Conservation (phyloP, 2,888 invertebrate genomes). For the Boloria euphrosyne region DNA sequence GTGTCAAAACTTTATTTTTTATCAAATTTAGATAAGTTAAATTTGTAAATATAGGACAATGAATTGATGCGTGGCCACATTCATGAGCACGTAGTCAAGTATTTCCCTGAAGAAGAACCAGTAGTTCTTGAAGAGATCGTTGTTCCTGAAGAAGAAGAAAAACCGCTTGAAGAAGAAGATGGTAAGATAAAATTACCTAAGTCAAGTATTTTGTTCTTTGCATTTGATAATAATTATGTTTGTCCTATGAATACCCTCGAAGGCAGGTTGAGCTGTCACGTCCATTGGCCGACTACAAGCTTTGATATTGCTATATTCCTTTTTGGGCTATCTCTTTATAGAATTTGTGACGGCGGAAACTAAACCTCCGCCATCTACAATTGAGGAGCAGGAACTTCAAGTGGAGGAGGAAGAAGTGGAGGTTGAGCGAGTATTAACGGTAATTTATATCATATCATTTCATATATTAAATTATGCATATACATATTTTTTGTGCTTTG, state of each 20-base stretch:
- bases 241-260: too few species aligned
- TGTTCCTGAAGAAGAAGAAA: constrained; percentile 62
- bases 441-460: constrained; percentile 40
- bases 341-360: constrained; percentile 51
- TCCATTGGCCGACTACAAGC: too few species aligned
- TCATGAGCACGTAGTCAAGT: constrained; percentile 81
- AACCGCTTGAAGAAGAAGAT: constrained; percentile 52
- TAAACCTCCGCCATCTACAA: constrained; percentile 38
- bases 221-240: not conserved
- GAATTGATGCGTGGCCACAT: constrained; percentile 83
- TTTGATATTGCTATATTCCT: not conserved
- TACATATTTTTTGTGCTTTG: not conserved
- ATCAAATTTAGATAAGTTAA: not conserved
- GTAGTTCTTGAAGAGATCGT: constrained; percentile 73
- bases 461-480: too few species aligned
- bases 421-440: constrained; percentile 65
- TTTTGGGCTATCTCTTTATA: constrained; percentile 32
- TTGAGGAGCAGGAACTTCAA: constrained; percentile 41
- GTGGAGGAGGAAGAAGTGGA: constrained; percentile 61
- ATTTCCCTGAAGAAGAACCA: constrained; percentile 81
- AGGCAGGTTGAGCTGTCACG: too few species aligned
- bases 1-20: not conserved
- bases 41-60: constrained; percentile 81
- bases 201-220: not conserved
- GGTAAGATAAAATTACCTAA: constrained; percentile 45